These are phyloP conservation scores for Oxycera nigricornis DNA, from an alignment of 2,888 invertebrate genomes.

Conservation along the genomic window DNA sequence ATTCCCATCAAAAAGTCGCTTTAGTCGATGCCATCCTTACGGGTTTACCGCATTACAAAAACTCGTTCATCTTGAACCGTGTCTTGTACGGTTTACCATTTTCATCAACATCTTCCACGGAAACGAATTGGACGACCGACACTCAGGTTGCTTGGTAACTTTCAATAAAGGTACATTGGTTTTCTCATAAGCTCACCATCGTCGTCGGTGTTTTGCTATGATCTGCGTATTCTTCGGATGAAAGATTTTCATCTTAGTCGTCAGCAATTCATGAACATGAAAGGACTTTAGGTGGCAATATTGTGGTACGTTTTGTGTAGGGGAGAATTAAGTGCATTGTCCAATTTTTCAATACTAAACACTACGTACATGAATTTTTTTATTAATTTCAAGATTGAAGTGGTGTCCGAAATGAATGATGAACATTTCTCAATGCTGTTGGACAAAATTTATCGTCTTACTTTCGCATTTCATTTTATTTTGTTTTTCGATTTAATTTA, in stretches of 20 bases:
- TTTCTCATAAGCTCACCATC: neutral
- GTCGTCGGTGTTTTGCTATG: neutral
- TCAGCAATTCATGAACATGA: neutral
- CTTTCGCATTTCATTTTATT: too few species aligned
- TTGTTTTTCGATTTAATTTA: too few species aligned
- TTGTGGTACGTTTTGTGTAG: neutral
- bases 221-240: neutral
- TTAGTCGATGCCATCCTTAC: neutral
- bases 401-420: too few species aligned
- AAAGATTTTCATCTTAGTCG: neutral
- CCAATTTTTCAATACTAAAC: too few species aligned
- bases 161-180: neutral
- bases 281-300: neutral
- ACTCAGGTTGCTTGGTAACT: neutral
- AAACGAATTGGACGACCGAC: neutral
- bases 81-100: neutral
- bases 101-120: too few species aligned
- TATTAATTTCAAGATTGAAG: too few species aligned
- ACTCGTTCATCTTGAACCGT: neutral
- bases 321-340: too few species aligned
- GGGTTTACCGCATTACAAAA: neutral
- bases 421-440: too few species aligned
- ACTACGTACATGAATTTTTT: too few species aligned
- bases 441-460: too few species aligned
- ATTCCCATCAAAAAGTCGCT: slow-evolving; percentile 23